Percentiles rank a stretch among this genome's conserved stretches.
Evolutionary conservation across 2,888 invertebrate species (phyloP).

Genomic region (Tridacna crocea): DNA sequence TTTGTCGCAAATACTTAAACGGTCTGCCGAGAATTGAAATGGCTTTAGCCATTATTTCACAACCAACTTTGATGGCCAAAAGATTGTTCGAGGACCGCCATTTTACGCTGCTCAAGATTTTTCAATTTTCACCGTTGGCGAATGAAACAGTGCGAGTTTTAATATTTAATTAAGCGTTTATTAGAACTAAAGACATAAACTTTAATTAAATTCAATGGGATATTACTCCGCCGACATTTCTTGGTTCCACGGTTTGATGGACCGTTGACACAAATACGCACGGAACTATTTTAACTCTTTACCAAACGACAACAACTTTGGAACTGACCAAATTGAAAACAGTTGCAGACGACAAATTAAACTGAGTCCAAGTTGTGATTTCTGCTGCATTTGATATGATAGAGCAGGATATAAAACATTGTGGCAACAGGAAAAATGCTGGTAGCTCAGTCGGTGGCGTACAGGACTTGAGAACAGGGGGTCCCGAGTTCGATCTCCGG

Average conservation of each 20-base stretch:
- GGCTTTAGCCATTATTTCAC: not conserved
- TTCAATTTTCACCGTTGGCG: constrained; percentile 17
- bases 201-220: constrained; percentile 24
- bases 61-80: not conserved
- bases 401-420: not conserved
- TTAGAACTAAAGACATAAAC: constrained; percentile 27
- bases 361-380: no score
- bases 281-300: not conserved
- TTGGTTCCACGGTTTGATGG: constrained; percentile 12
- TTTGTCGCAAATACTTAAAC: not conserved
- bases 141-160: constrained; percentile 2
- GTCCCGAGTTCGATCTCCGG: no score
- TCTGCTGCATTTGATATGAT: no score
- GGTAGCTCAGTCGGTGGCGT: no score
- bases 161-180: constrained; percentile 30
- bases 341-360: no score
- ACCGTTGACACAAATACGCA: constrained; percentile 4
- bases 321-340: no score
- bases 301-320: no score
- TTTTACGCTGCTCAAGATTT: constrained; percentile 20
- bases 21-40: not conserved
- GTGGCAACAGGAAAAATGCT: not conserved
- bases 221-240: constrained; percentile 7
- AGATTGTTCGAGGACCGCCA: constrained; percentile 4
- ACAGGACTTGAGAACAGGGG: no score